Evolutionary conservation across 1,140 invertebrate genomes (phyloP).

Genomic region (Zaprionus tsacasi): DNA sequence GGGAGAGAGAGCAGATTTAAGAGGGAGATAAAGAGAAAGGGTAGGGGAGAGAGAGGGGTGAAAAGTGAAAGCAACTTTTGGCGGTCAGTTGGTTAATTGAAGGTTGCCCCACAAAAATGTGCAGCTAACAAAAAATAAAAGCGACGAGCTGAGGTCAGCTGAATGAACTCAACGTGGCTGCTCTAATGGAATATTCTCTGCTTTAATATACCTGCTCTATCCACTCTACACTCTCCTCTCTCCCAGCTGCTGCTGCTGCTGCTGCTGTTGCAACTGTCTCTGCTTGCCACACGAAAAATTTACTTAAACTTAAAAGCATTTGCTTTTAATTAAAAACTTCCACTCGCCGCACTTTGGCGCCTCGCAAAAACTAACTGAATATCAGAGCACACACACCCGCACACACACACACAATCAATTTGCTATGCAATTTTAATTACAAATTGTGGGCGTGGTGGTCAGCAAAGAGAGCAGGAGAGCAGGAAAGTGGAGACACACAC

Average conservation of each 20-base stretch:
- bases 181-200: constrained; percentile 20
- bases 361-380: constrained; percentile 58
- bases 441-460: constrained; percentile 72
- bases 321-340: constrained; percentile 82
- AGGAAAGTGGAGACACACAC: constrained; percentile 6
- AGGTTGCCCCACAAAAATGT: constrained; percentile 41
- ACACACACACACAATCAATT: constrained; percentile 69
- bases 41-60: too few relatives aligned
- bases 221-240: not conserved
- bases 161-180: constrained; percentile 31
- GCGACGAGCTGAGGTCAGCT: constrained; percentile 13
- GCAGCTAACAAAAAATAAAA: constrained; percentile 34
- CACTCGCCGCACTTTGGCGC: constrained; percentile 70
- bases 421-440: constrained; percentile 79
- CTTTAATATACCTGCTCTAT: too few relatives aligned
- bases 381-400: constrained; percentile 24
- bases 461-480: constrained; percentile 13
- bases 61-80: constrained; percentile 72
- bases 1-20: constrained; percentile 15
- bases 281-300: constrained; percentile 41
- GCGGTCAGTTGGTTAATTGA: constrained; percentile 78
- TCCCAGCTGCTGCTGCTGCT: not conserved
- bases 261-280: not conserved
- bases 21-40: not conserved
- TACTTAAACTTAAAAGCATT: constrained; percentile 73